Base-by-base conservation (phyloP, 2,113 vertebrate species). In the Xiphophorus maculatus region DNA sequence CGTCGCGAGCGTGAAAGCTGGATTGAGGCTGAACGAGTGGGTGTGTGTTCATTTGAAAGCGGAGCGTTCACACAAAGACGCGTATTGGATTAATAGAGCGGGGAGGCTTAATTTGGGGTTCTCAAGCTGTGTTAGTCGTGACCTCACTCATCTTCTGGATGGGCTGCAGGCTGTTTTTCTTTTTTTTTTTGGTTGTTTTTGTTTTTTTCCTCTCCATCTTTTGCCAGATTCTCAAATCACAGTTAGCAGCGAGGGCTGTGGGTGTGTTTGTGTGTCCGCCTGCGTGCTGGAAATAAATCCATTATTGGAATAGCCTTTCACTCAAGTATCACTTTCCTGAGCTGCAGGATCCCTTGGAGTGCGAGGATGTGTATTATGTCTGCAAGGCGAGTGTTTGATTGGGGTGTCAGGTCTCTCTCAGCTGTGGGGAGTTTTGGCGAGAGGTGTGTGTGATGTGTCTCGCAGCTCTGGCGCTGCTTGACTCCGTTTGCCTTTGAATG, bases 401-500 rank as follows among this genome's bases (percentile, higher is more conserved):
- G 79, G 83, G 44, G 69, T 79, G 70, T 85, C 86, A 63, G 80
- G 66, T 84, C 86, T 75, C 68, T 86, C 65, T 83, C 80, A 69
- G 75, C 71, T 61, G 37, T 82, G 83, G 76, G 79, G 81, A 76
- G 76, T 89, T 92, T 88, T 86, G 84, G 77, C 66, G 51, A 83
- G 84, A 75, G 77, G 72, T 82, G 87, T 78, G 87, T 78, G 79
- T 75, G 79, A 83, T 90, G 84, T 82, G 84, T 86, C 84, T 89
- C 86, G 51, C 86, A 79, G 78, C 79, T 74, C 86, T 93, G 90
- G 92, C 87, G 87, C 83, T 74, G 74, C 83, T 90, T 85, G 89
- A 88, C 91, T 94, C 84, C 84, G 80, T 88, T 87, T 91, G 88
- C 85, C 90, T 95, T 94, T 94, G 92, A 93, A 92, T 89, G 87